Conservation (phyloP, 92 coral and sea anemone species). For the Desmophyllum pertusum region DNA sequence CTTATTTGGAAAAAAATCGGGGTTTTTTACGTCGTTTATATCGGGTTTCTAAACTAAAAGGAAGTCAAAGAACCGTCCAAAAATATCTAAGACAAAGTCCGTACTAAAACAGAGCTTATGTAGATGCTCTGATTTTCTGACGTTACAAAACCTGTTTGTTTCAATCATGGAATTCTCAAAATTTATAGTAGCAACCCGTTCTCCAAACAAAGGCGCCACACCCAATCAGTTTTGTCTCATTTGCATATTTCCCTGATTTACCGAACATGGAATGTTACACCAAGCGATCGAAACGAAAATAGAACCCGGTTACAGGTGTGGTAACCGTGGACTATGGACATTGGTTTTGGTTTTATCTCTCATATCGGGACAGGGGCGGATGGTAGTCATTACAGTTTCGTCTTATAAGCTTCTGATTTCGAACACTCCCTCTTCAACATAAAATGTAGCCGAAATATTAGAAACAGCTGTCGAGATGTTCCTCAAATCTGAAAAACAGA, state of each 20-base stretch:
- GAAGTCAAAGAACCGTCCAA: background rate
- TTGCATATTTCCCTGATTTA: background rate
- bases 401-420: no score
- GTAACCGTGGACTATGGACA: no score
- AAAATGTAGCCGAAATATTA: background rate
- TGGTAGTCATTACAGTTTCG: background rate
- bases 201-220: no score
- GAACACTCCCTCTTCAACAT: background rate
- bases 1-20: constrained; percentile 16
- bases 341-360: no score
- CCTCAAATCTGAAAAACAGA: background rate
- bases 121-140: background rate
- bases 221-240: no score
- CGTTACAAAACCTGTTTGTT: background rate
- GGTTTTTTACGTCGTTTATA: no score
- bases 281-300: background rate
- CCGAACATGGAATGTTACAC: background rate
- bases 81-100: no score
- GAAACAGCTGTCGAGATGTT: background rate
- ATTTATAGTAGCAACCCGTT: background rate
- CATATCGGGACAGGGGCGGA: no score
- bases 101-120: background rate
- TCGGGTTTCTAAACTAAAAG: background rate
- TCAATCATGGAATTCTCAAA: background rate
- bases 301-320: no score